Evolutionary conservation across 2,888 invertebrate genomes (phyloP).

Genomic region (Diaphora mendica): DNA sequence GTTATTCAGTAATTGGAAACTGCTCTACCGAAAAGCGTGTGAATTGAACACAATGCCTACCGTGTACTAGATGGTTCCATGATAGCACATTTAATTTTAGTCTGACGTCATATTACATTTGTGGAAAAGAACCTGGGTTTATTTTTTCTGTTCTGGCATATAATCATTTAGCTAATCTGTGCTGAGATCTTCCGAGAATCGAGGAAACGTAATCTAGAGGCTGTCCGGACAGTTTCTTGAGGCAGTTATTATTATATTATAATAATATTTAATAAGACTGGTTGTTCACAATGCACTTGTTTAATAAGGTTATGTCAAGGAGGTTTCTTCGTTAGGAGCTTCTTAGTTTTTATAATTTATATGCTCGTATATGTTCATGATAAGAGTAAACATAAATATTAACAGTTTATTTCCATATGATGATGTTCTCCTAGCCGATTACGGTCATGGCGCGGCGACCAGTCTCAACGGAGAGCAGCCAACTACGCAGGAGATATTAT

Average conservation of each 20-base stretch:
- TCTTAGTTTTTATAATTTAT: not conserved
- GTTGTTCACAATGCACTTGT: not conserved
- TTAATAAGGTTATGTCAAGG: not conserved
- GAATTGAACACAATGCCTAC: not conserved
- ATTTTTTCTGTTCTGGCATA: conserved; percentile 33
- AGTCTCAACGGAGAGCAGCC: no score
- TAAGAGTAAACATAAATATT: not conserved
- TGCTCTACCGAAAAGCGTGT: not conserved
- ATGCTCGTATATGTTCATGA: not conserved
- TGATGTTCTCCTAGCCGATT: no score
- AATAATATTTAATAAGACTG: not conserved
- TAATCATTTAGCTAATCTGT: conserved; percentile 46
- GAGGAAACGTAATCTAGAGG: conserved; percentile 45
- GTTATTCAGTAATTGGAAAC: not conserved
- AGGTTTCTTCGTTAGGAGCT: conserved; percentile 6
- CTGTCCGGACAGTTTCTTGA: conserved; percentile 29
- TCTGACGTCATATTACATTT: not conserved
- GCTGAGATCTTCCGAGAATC: conserved; percentile 49
- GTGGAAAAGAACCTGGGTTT: not conserved
- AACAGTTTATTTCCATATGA: no score
- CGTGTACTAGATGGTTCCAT: not conserved
- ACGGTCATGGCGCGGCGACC: no score
- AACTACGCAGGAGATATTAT: no score
- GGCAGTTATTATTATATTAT: conserved; percentile 33
- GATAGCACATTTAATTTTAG: not conserved